Base-by-base conservation (phyloP, 2,888 invertebrate genomes). In the Xanthorhoe spadicearia region DNA sequence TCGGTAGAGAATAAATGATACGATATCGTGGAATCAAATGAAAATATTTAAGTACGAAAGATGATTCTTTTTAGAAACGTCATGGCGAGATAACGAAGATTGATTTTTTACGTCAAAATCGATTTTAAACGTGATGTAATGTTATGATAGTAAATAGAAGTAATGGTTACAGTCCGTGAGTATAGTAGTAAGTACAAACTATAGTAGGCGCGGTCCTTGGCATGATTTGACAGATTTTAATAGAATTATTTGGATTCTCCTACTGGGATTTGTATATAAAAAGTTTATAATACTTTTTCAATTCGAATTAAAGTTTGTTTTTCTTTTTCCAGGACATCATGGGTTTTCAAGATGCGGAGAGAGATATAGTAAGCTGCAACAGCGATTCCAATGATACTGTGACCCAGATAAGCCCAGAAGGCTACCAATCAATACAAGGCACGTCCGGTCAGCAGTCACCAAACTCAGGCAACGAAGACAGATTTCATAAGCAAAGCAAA, bases 311-410 rank as follows among this genome's bases (percentile, higher is more conserved):
- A 32, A 32, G 32, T 32, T 17, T 7, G 74, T 79, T 63, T 72
- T 67, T 74, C 64, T 77, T n/a, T 18, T 92, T 93, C 67, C 90
- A 93, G 93, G 93, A 93, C 54, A 64, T 64, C 8, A 89, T 89
- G 88, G 90, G 87, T 58, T 76, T 87, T 61, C 90, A 88, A 70
- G 83, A 86, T 75, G 82, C 85, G 54, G 92, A 90, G 52, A 85
- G 83, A 75, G 93, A 92, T 58, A 83, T 89, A 71, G 79, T 86
- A 57, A 85, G 84, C 71, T 90, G 88, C 70, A 89, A 89, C 75
- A 92, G 90, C 71, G 93, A 92, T 69, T 91, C 90, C 13, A 92
- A 92, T 72, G 92, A 92, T 61, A 87, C 83, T 15, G 79, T 81
- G 18, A 78, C 85, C 28, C 86, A 89, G 23, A 73, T 78, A 15